Base-by-base conservation (phyloP, 2,888 invertebrate genomes). In the Acronicta aceris region DNA sequence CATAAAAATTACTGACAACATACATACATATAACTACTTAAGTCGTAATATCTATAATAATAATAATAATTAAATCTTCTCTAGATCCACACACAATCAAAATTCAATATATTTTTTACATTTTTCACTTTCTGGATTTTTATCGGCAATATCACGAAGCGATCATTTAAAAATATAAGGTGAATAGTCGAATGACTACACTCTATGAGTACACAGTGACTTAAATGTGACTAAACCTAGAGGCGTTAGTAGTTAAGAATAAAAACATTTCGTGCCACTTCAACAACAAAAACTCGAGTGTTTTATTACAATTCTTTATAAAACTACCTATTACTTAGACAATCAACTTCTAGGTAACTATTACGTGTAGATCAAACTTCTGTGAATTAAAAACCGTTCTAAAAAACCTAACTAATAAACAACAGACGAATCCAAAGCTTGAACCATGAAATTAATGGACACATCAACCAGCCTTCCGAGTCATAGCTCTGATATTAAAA, bases 381-480 rank as follows among this genome's bases (percentile, higher is more conserved):
- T 62, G 51, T 54, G 71, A 64, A 56, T 60, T 46, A 74, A 59
- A 64, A 65, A 72, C 52, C 13, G 2, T 51, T 61, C 63, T 59
- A 56, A 60, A 70, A 59, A 68, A 55, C 43, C 70, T 71, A 65
- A 69, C 15, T 54, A 71, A 65, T 74, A 78, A 65, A 74, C 66
- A 78, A 73, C 71, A 77, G 61, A 74, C 59, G 51, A 76, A 71
- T 72, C 58, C 63, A 71, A 69, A 68, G 57, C 58, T 62, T 68
- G 66, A 78, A 71, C 68, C 60, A 66, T 59, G 64, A 72, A 76
- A 77, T 74, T 47, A 91, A 89, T 93, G 93, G 94, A 92, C 93
- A 88, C 94, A 82, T 90, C 87, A 92, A 94, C 93, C 94, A 94
- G 93, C 93, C 87, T 89, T 85, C 74, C 66, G 89, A 89, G 87